Conservation (phyloP, 1,140 invertebrate genomes). For the Eumaeus atala region DNA sequence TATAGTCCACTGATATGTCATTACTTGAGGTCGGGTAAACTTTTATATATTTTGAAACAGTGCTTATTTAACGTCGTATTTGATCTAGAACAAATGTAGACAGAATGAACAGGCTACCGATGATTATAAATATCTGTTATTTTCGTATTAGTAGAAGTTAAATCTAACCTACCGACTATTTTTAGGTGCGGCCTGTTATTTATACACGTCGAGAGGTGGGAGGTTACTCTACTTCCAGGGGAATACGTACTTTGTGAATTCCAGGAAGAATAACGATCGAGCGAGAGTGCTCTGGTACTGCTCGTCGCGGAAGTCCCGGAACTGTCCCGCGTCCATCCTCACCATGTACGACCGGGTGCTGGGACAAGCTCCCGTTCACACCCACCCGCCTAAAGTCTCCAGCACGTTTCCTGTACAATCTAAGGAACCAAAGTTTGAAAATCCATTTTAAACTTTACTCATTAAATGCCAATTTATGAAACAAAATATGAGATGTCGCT, state of each 20-base stretch:
- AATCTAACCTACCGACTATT: not conserved
- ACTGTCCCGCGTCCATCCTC: constrained; percentile 46
- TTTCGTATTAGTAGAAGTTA: too few relatives aligned
- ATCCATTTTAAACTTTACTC: not conserved
- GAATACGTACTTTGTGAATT: constrained; percentile 54
- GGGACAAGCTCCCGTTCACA: constrained; percentile 42
- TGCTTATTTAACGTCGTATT: too few relatives aligned
- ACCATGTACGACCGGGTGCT: constrained; percentile 44
- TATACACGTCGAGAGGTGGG: constrained; percentile 41
- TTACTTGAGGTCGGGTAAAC: too few relatives aligned
- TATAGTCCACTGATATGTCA: too few relatives aligned
- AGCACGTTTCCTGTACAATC: constrained; percentile 19
- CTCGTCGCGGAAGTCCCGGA: constrained; percentile 47
- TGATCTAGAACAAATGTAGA: too few relatives aligned
- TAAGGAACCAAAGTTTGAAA: not conserved
- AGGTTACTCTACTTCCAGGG: constrained; percentile 47
- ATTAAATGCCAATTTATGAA: too few relatives aligned
- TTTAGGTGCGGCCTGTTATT: constrained; percentile 32
- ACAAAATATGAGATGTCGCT: too few relatives aligned
- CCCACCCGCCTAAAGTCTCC: constrained; percentile 52
- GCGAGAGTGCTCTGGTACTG: constrained; percentile 51
- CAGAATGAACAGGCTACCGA: too few relatives aligned
- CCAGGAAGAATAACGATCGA: constrained; percentile 37
- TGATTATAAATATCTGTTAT: too few relatives aligned
- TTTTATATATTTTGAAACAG: too few relatives aligned